phyloP scores from a whole-genome alignment of 1,140 invertebrate genomes.

The Sinonovacula constricta region DNA sequence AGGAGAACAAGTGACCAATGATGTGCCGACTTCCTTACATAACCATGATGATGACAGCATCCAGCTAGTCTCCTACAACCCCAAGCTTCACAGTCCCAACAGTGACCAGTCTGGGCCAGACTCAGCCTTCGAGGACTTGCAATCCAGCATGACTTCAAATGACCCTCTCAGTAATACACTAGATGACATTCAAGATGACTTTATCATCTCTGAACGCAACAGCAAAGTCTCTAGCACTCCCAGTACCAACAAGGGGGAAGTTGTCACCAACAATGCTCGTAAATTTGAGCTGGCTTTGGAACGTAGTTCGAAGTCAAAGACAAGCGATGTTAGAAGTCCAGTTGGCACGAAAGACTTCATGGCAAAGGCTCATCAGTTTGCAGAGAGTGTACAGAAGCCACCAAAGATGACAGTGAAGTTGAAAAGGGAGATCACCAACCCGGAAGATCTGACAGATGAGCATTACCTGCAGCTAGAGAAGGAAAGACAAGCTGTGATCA shows the following conservation, averaged over 20 bases:
- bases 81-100: constrained; percentile 39
- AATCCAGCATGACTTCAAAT: constrained; percentile 50
- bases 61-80: constrained; percentile 51
- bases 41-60: constrained; percentile 42
- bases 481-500: constrained; percentile 58
- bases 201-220: constrained; percentile 4
- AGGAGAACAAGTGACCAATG: too few relatives aligned
- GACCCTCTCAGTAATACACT: constrained; percentile 47
- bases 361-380: constrained; percentile 62
- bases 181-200: constrained; percentile 36
- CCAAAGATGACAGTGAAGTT: constrained; percentile 54
- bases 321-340: constrained; percentile 14
- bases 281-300: constrained; percentile 40
- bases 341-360: constrained; percentile 50
- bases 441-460: constrained; percentile 52
- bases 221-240: constrained; percentile 11
- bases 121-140: constrained; percentile 51
- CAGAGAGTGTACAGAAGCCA: constrained; percentile 65
- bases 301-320: neutral
- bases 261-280: neutral
- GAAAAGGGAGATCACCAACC: constrained; percentile 47
- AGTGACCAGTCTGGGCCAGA: constrained; percentile 34
- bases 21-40: too few relatives aligned
- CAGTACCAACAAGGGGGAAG: constrained; percentile 13
- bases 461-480: constrained; percentile 53